Base-by-base conservation (phyloP, 2,113 vertebrate species). In the Meles meles region DNA sequence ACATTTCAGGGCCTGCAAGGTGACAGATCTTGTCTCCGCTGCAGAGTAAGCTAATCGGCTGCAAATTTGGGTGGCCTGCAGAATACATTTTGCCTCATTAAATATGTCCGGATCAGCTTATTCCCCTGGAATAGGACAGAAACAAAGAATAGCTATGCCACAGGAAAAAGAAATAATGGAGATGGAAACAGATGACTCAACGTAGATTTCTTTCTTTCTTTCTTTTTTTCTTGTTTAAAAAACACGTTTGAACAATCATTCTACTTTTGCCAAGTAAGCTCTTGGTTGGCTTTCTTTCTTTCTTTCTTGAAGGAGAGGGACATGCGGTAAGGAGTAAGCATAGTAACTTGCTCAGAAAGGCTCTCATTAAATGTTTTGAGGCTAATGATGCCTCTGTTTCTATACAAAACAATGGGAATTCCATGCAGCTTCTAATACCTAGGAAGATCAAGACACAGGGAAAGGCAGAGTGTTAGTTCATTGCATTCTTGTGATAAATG, bases 11-110 rank as follows among this genome's bases (percentile, higher is more conserved):
- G 61, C 67, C 67, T 49, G 55, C 71, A 95, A 93, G 84, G 25
- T 27, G 1, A 90, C 97, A 98, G 93, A 96, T 97, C 85, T 81
- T 92, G 92, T 97, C 39, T 97, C 81, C 3, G 0, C 82, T 86
- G 37, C 57, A 81, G 44, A 95, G 86, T 93, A 92, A 97, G 84
- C 94, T 92, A 15, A 88, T 92, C 25, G 29, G 37, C 27, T 94
- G 71, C 83, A 97, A 90, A 96, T 97, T 85, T 90, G 52, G n/a
- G 80, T 97, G 83, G 31, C 74, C 89, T 97, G 95, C 69, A 96
- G 96, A 97, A 84, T 92, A 76, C 5, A 31, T n/a, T 94, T 71
- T 20, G 82, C 34, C 29, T 97, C 74, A 80, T 95, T 97, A 86
- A 71, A 55, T 61, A 20, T 31, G n/a, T 27, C 3, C 27, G 72